These are phyloP conservation scores for Brassicogethes aeneus DNA, from an alignment of 2,888 invertebrate genomes.

Conservation along the genomic window DNA sequence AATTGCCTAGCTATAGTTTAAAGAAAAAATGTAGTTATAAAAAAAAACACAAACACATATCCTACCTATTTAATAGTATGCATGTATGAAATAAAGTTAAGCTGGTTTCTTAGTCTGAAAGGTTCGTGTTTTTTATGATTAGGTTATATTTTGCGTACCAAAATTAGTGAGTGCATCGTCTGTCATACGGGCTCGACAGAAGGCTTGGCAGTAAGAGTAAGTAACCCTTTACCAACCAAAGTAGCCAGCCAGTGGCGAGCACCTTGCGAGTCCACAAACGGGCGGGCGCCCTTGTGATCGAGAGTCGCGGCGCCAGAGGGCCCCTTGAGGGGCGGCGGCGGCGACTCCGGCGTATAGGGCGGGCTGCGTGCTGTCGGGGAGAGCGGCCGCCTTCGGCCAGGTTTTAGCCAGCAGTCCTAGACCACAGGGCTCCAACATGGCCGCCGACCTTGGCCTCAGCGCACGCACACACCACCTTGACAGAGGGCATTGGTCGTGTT, in stretches of 20 bases:
- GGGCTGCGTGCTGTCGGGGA: constrained; percentile 17
- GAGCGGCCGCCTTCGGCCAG: constrained; percentile 25
- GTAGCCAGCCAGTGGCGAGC: background rate
- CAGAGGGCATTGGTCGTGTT: background rate
- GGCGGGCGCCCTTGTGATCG: no score
- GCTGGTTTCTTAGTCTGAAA: constrained; percentile 14
- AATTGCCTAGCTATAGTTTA: no score
- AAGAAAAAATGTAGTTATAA: no score
- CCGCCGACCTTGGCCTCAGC: constrained; percentile 14
- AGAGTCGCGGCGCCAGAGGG: constrained; percentile 4
- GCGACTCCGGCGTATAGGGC: constrained; percentile 19
- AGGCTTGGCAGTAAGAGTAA: background rate
- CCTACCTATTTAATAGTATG: constrained; percentile 16
- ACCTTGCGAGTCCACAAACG: constrained; percentile 3
- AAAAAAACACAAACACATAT: constrained; percentile 16
- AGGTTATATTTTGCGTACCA: constrained; percentile 10
- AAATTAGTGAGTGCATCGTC: constrained; percentile 13
- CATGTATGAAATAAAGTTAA: constrained; percentile 9
- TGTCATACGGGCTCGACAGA: background rate
- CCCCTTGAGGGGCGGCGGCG: constrained; percentile 5
- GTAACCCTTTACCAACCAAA: background rate
- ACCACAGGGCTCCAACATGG: constrained; percentile 35
- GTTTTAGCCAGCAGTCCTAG: constrained; percentile 26
- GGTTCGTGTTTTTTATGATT: background rate
- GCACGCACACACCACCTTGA: background rate